Conservation (phyloP, 2,797 vertebrate genomes). For the Gymnothorax javanicus region DNA sequence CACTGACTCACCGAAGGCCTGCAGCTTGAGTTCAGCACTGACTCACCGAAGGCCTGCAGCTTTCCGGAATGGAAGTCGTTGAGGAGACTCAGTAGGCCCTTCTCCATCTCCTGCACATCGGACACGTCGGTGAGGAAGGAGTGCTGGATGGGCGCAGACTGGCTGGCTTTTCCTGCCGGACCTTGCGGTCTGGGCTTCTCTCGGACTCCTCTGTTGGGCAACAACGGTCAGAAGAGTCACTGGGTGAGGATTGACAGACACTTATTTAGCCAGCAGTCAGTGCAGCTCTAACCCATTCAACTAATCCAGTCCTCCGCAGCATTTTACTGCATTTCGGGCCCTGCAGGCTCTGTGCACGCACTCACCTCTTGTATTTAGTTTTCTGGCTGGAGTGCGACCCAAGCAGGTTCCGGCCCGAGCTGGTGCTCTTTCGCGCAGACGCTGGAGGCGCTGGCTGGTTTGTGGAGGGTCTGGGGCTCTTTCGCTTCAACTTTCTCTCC, state of each 20-base stretch:
- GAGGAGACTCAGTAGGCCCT: slow-evolving; percentile 90
- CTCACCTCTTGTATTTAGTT: slow-evolving; percentile 9
- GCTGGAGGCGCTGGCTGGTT: not conserved
- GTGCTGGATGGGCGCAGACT: slow-evolving; percentile 84
- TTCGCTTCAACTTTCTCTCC: slow-evolving; percentile 5
- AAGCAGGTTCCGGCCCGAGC: not conserved
- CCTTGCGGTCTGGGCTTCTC: slow-evolving; percentile 36
- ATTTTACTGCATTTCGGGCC: not conserved
- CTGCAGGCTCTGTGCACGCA: not conserved
- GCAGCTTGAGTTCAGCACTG: not conserved
- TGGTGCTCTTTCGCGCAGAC: not conserved
- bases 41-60: not conserved
- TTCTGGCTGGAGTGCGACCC: slow-evolving; percentile 9
- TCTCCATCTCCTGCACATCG: slow-evolving; percentile 98
- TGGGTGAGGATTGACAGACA: too few relatives aligned
- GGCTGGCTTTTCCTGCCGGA: slow-evolving; percentile 71
- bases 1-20: not conserved
- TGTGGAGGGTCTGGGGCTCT: slow-evolving; percentile 9
- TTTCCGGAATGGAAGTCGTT: slow-evolving; percentile 92
- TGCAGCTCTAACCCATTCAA: not conserved
- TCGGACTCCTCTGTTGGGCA: not conserved
- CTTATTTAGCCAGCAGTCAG: too few relatives aligned
- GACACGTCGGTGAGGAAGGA: slow-evolving; percentile 97
- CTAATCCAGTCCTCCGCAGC: not conserved
- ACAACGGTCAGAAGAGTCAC: not conserved